These are phyloP conservation scores for Agrochola litura DNA, from an alignment of 2,888 invertebrate genomes.

Conservation along the genomic window DNA sequence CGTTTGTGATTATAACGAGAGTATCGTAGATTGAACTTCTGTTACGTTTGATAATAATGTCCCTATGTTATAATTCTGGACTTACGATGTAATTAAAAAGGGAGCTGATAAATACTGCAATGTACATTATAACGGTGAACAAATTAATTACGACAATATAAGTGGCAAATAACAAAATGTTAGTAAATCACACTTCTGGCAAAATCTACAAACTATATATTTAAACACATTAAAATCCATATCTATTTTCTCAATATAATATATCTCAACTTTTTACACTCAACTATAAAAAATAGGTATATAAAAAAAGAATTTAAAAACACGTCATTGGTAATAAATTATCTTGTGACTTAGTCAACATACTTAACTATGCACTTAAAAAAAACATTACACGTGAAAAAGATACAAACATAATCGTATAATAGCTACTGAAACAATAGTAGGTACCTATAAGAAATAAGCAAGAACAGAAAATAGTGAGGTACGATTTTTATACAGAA, in stretches of 20 bases:
- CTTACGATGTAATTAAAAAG: not conserved
- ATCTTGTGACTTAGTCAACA: slow-evolving; percentile 90
- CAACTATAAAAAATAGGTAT: slow-evolving; percentile 83
- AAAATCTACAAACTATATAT: slow-evolving; percentile 79
- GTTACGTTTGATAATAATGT: not conserved
- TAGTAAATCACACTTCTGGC: slow-evolving; percentile 87
- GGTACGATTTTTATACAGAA: slow-evolving; percentile 80
- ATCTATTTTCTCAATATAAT: slow-evolving; percentile 80
- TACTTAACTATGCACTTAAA: slow-evolving; percentile 80
- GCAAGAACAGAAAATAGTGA: slow-evolving; percentile 80
- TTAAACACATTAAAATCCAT: slow-evolving; percentile 77
- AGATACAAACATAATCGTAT: slow-evolving; percentile 69
- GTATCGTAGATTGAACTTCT: not conserved
- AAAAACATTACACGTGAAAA: slow-evolving; percentile 75
- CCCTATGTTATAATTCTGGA: not conserved
- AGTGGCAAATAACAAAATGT: slow-evolving; percentile 77
- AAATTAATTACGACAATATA: slow-evolving; percentile 66
- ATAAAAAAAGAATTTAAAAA: slow-evolving; percentile 87
- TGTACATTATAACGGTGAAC: slow-evolving; percentile 49
- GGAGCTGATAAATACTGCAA: slow-evolving; percentile 47
- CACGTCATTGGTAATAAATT: slow-evolving; percentile 90
- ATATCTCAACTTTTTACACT: slow-evolving; percentile 84
- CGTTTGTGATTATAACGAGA: too few relatives aligned
- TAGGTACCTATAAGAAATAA: slow-evolving; percentile 73
- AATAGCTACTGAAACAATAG: slow-evolving; percentile 68